These are phyloP conservation scores for Sycophila texana DNA, from an alignment of 2,888 invertebrate species.

Conservation along the genomic window DNA sequence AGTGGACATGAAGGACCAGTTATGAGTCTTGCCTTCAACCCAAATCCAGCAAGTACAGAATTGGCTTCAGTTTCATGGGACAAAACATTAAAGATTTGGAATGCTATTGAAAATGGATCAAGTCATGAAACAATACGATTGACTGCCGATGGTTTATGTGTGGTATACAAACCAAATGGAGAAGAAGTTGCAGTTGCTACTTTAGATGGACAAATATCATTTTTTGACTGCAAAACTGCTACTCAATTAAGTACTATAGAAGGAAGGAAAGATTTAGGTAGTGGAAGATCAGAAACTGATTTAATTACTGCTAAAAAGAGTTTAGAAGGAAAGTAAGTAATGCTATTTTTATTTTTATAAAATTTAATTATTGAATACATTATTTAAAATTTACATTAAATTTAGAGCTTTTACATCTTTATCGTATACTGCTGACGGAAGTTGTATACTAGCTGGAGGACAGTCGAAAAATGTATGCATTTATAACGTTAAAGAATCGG, in stretches of 20 bases:
- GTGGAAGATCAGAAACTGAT: conserved; percentile 89
- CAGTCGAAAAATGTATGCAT: conserved; percentile 96
- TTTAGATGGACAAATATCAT: conserved; percentile 88
- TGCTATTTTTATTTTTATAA: conserved; percentile 16
- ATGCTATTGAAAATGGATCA: conserved; percentile 88
- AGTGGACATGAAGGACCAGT: conserved; percentile 97
- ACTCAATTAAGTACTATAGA: conserved; percentile 88
- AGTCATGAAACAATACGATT: conserved; percentile 89
- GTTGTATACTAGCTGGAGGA: conserved; percentile 92
- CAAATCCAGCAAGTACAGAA: conserved; percentile 83
- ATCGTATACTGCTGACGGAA: conserved; percentile 96
- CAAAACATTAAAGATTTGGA: conserved; percentile 93
- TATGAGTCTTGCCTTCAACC: conserved; percentile 87
- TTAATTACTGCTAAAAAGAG: conserved; percentile 91
- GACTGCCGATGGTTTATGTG: conserved; percentile 87
- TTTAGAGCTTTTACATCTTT: conserved; percentile 92
- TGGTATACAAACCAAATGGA: conserved; percentile 93
- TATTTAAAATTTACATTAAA: conserved; percentile 54
- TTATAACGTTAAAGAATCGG: conserved; percentile 88
- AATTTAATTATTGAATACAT: conserved; percentile 14
- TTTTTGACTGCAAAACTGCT: conserved; percentile 85
- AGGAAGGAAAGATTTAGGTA: conserved; percentile 92
- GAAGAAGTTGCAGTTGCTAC: conserved; percentile 95
- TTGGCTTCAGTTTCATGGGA: conserved; percentile 97
- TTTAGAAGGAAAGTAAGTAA: conserved; percentile 87